Evolutionary conservation across 2,797 vertebrate genomes (phyloP).

Genomic region (Squalus acanthias): DNA sequence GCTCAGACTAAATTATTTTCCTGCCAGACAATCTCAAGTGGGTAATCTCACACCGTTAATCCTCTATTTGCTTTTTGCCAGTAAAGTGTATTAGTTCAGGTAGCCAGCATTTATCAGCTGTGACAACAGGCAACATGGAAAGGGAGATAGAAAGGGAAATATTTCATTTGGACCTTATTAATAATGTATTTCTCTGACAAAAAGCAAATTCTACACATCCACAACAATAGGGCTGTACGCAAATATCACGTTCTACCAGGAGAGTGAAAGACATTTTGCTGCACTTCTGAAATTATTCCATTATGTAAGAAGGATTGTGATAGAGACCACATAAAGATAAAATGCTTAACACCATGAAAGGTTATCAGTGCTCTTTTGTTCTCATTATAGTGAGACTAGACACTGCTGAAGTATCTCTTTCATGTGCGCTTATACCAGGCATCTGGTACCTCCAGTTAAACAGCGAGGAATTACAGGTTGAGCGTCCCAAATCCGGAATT

Average conservation of each 20-base stretch:
- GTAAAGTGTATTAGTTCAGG: not conserved
- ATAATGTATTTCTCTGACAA: not conserved
- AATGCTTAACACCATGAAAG: not conserved
- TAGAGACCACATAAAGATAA: not conserved
- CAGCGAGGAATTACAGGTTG: not conserved
- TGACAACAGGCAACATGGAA: not conserved
- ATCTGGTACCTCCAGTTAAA: not conserved
- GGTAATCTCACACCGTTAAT: not conserved
- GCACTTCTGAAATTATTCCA: not conserved
- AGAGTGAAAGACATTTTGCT: not conserved
- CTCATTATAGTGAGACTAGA: not conserved
- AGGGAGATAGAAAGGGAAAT: not conserved
- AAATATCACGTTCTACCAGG: not conserved
- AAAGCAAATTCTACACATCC: not conserved
- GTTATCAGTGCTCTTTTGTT: slow-evolving; percentile 8
- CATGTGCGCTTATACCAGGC: not conserved
- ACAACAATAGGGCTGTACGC: not conserved
- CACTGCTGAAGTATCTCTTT: not conserved
- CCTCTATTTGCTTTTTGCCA: not conserved
- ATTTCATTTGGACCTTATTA: slow-evolving; percentile 1
- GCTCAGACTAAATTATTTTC: not conserved
- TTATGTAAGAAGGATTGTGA: not conserved
- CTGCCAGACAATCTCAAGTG: not conserved
- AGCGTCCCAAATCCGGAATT: no score
- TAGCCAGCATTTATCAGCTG: not conserved